These are phyloP conservation scores for Drosophila serrata DNA, from an alignment of 1,140 invertebrate species.

Conservation along the genomic window DNA sequence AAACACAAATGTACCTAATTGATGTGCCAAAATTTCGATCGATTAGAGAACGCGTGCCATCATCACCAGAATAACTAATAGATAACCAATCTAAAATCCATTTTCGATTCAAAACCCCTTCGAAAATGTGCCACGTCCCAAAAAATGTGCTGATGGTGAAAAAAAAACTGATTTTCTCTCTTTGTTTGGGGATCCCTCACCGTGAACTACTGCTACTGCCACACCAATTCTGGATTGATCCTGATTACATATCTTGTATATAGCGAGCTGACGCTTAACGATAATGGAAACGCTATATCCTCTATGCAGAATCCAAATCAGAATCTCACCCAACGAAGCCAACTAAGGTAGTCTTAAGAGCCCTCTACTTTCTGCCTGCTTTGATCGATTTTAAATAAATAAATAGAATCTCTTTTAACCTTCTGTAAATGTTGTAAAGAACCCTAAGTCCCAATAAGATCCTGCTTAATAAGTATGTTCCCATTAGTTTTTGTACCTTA, in stretches of 20 bases:
- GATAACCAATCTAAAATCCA: conserved; percentile 41
- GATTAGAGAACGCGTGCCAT: conserved; percentile 39
- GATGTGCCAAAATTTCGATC: conserved; percentile 21
- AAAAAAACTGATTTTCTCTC: conserved; percentile 50
- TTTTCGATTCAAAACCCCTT: conserved; percentile 33
- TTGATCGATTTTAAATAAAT: conserved; percentile 2
- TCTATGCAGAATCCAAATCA: conserved; percentile 52
- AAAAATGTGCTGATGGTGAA: conserved; percentile 27
- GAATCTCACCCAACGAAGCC: conserved; percentile 54
- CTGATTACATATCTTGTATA: conserved; percentile 21
- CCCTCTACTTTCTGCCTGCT: background rate
- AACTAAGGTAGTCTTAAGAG: conserved; percentile 41
- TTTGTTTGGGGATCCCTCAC: conserved; percentile 32
- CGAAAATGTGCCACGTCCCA: conserved; percentile 21
- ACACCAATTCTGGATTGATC: conserved; percentile 48
- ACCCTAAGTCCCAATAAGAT: conserved; percentile 14
- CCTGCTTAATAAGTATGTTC: conserved; percentile 26
- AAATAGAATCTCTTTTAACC: background rate
- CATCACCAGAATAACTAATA: conserved; percentile 8
- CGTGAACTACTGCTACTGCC: conserved; percentile 24
- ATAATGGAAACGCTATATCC: conserved; percentile 72
- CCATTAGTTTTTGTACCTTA: conserved; percentile 5
- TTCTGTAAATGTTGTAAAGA: conserved; percentile 38
- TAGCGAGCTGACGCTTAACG: conserved; percentile 79
- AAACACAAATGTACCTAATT: conserved; percentile 21